phyloP scores from a whole-genome alignment of 2,888 invertebrate species.

The Argyresthia albistria region DNA sequence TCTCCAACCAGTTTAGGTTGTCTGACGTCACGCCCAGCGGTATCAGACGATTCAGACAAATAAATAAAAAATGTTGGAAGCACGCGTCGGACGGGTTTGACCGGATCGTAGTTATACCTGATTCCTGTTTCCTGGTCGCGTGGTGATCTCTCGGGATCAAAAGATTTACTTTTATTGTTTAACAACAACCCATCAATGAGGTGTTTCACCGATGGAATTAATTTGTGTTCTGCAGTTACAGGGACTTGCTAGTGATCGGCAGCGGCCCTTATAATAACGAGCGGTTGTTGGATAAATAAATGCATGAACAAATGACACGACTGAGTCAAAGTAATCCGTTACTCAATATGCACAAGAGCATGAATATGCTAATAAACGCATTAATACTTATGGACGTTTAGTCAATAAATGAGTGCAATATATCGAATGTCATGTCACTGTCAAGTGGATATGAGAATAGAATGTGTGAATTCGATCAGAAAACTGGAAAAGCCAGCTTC shows the following conservation, averaged over 20 bases:
- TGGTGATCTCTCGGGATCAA: slow-evolving; percentile 30
- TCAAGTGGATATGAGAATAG: slow-evolving; percentile 30
- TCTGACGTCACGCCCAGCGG: slow-evolving; percentile 70
- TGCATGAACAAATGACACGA: not conserved
- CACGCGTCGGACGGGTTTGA: slow-evolving; percentile 71
- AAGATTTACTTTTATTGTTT: slow-evolving; percentile 6
- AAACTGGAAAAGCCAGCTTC: slow-evolving; percentile 69
- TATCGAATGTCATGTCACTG: slow-evolving; percentile 7
- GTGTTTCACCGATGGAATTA: no score
- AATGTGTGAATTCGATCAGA: slow-evolving; percentile 61
- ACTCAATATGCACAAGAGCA: slow-evolving; percentile 1
- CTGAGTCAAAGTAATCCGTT: slow-evolving; percentile 1
- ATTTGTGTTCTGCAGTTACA: not conserved
- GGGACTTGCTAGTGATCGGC: not conserved
- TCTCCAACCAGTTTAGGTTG: slow-evolving; percentile 72
- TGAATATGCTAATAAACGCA: slow-evolving; percentile 2
- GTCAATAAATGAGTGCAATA: slow-evolving; percentile 3
- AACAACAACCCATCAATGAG: not conserved
- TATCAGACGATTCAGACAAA: slow-evolving; percentile 70
- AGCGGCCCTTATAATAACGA: not conserved
- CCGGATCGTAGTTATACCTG: slow-evolving; percentile 72
- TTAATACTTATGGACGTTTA: not conserved
- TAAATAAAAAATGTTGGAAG: slow-evolving; percentile 73
- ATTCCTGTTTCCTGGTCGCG: slow-evolving; percentile 67
- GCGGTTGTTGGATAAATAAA: not conserved